These are phyloP conservation scores for Mustelus asterias DNA, from an alignment of 2,113 vertebrate genomes.

Conservation along the genomic window DNA sequence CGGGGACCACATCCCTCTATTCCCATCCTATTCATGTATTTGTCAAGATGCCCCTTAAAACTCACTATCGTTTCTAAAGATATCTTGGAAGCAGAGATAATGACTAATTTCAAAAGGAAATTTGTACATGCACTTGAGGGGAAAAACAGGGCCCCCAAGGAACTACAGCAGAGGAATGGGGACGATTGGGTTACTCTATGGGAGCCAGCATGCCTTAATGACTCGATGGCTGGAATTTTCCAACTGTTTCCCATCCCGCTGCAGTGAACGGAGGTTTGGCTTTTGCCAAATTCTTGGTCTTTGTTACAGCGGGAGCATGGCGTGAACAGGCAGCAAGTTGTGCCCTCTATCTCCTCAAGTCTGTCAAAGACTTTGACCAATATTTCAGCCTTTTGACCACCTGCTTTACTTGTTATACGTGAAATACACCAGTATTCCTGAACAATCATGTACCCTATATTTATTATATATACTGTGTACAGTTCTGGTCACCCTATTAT, in stretches of 20 bases:
- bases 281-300: too few relatives aligned
- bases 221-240: too few relatives aligned
- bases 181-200: not conserved
- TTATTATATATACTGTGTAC: not conserved
- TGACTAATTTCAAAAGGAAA: not conserved
- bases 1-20: too few relatives aligned
- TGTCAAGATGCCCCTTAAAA: too few relatives aligned
- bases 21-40: too few relatives aligned
- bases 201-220: not conserved
- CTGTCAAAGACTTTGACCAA: not conserved
- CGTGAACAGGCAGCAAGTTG: too few relatives aligned
- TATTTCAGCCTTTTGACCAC: not conserved
- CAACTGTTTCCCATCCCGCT: too few relatives aligned
- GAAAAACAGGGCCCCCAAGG: not conserved
- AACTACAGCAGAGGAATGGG: not conserved
- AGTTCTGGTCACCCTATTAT: too few relatives aligned
- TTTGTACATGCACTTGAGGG: not conserved
- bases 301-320: too few relatives aligned
- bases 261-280: too few relatives aligned
- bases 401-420: conserved; percentile 5
- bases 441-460: not conserved
- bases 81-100: not conserved
- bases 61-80: too few relatives aligned
- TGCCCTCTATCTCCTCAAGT: not conserved
- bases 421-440: not conserved